Conservation (phyloP, 2,113 vertebrate species). For the Pteruthius melanotis region DNA sequence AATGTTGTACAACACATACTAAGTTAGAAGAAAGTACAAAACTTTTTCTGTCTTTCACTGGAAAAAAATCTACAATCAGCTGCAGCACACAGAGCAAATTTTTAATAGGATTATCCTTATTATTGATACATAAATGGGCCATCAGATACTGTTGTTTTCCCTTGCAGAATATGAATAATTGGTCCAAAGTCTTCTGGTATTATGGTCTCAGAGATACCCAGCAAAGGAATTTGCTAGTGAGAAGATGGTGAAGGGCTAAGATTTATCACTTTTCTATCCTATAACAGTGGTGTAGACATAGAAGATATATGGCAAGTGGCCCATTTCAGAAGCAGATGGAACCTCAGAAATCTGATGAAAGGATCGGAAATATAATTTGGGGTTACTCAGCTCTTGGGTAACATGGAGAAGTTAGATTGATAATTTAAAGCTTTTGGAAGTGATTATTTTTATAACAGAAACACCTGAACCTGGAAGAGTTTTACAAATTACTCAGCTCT, state of each 20-base stretch:
- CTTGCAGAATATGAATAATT: background rate
- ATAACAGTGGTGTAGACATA: background rate
- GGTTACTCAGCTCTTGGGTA: background rate
- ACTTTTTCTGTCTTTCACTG: background rate
- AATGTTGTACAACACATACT: background rate
- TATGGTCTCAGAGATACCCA: background rate
- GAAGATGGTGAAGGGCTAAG: background rate
- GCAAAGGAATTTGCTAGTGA: background rate
- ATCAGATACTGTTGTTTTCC: background rate
- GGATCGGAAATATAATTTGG: background rate
- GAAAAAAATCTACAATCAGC: background rate
- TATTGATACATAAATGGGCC: background rate
- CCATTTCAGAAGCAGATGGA: background rate
- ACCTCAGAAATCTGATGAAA: background rate
- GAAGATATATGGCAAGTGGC: background rate
- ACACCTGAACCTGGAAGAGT: background rate
- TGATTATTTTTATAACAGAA: background rate
- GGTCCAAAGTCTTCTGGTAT: background rate
- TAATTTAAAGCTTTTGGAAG: constrained; percentile 13
- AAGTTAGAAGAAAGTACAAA: background rate
- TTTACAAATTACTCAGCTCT: constrained; percentile 13
- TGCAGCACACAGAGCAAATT: background rate
- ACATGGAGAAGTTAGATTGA: background rate
- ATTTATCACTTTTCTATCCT: background rate
- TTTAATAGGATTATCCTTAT: background rate